A percentile compares a stretch with the other conserved stretches of the same genome.
phyloP scores from a whole-genome alignment of 1,140 invertebrate genomes.

The Musca vetustissima region DNA sequence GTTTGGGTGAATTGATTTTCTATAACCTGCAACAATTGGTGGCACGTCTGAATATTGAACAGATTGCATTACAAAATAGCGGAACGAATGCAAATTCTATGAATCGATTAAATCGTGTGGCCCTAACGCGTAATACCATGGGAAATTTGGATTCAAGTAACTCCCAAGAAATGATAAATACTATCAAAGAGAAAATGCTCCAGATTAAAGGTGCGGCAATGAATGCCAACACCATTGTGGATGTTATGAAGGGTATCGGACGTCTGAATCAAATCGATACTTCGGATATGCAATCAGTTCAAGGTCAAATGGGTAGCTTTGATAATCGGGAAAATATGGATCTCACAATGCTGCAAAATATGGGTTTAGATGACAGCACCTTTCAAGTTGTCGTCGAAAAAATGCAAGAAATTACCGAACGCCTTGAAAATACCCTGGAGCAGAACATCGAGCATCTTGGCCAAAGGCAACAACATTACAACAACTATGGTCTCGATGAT shows the following conservation, averaged over 20 bases:
- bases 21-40: conserved; percentile 32
- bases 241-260: not conserved
- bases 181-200: too few species aligned
- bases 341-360: too few species aligned
- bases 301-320: too few species aligned
- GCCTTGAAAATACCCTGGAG: not conserved
- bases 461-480: not conserved
- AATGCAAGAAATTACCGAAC: conserved; percentile 1
- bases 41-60: conserved; percentile 27
- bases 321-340: too few species aligned
- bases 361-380: too few species aligned
- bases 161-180: too few species aligned
- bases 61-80: not conserved
- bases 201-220: not conserved
- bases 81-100: too few species aligned
- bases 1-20: conserved; percentile 41
- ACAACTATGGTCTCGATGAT: not conserved
- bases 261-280: too few species aligned
- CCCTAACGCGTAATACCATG: too few species aligned
- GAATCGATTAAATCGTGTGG: too few species aligned
- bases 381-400: not conserved
- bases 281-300: too few species aligned
- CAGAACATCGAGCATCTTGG: not conserved
- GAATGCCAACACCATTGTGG: not conserved
- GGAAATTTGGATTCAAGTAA: too few species aligned